These are phyloP conservation scores for Perccottus glenii DNA, from an alignment of 2,113 vertebrate species.

Conservation along the genomic window DNA sequence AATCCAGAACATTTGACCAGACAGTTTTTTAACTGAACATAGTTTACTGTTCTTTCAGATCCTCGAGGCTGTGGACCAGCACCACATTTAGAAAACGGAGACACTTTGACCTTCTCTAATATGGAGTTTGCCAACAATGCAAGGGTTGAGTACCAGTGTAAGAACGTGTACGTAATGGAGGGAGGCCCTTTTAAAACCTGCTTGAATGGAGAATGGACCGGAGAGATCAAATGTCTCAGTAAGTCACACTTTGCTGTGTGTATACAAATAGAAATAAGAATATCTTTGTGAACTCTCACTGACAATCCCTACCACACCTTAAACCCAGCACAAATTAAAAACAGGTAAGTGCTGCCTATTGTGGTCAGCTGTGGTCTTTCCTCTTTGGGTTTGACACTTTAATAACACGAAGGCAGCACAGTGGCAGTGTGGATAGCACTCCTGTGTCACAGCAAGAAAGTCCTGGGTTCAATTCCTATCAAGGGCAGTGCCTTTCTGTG, in stretches of 20 bases:
- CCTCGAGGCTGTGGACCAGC: background rate
- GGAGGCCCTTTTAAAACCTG: slow-evolving; percentile 26
- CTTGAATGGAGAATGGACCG: slow-evolving; percentile 35
- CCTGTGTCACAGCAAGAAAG: too few relatives aligned
- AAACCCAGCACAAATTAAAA: accelerated
- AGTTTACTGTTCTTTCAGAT: background rate
- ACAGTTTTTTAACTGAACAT: too few relatives aligned
- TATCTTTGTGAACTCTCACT: background rate
- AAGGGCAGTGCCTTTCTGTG: too few relatives aligned
- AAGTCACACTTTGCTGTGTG: too few relatives aligned
- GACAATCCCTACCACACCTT: slow-evolving; percentile 11
- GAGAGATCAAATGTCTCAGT: slow-evolving; percentile 45
- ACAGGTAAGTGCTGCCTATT: too few relatives aligned
- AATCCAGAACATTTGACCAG: too few relatives aligned
- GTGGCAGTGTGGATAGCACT: too few relatives aligned
- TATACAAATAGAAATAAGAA: too few relatives aligned
- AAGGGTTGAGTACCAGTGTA: slow-evolving; percentile 40
- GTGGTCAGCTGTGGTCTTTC: accelerated
- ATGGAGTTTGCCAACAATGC: background rate
- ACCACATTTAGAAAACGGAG: slow-evolving; percentile 7
- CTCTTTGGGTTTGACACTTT: too few relatives aligned
- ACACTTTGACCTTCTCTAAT: background rate
- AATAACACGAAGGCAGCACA: too few relatives aligned
- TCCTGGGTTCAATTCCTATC: too few relatives aligned
- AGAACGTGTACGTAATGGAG: background rate